Evolutionary conservation across 53 echinoderm and acorn worm species (phyloP).

Genomic region (Antedon mediterranea): DNA sequence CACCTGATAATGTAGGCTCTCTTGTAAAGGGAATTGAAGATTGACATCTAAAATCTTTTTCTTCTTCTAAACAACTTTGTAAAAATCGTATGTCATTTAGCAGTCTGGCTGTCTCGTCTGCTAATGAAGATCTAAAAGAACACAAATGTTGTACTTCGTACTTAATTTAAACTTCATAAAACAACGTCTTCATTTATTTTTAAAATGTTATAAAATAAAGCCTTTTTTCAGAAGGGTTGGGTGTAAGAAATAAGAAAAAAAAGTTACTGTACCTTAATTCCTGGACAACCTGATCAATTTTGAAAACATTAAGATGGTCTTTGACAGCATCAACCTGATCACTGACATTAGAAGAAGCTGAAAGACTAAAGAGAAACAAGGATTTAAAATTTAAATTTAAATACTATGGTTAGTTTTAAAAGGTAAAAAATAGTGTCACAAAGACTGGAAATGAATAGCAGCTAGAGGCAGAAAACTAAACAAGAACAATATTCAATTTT

Average conservation of each 20-base stretch:
- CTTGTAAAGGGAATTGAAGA: slow-evolving; percentile 39
- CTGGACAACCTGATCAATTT: slow-evolving; percentile 74
- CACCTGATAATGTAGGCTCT: slow-evolving; percentile 84
- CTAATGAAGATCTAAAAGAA: slow-evolving; percentile 34
- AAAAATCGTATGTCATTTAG: slow-evolving; percentile 61
- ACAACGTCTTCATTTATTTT: too few species aligned
- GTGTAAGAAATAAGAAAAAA: too few species aligned
- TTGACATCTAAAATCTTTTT: slow-evolving; percentile 55
- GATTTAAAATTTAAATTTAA: too few species aligned
- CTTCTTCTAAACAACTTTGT: slow-evolving; percentile 83
- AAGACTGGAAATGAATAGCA: too few species aligned
- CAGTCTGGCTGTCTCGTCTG: slow-evolving; percentile 64
- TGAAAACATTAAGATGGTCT: slow-evolving; percentile 67
- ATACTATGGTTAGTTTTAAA: not conserved
- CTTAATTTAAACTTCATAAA: too few species aligned
- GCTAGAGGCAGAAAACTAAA: too few species aligned
- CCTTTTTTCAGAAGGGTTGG: too few species aligned
- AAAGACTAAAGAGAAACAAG: slow-evolving; percentile 30
- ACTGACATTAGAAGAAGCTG: slow-evolving; percentile 63
- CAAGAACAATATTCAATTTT: too few species aligned
- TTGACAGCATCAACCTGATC: slow-evolving; percentile 73
- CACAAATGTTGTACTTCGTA: not conserved
- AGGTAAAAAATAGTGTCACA: not conserved
- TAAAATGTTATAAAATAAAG: too few species aligned
- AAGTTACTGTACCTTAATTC: slow-evolving; percentile 46